phyloP scores from a whole-genome alignment of 2,113 vertebrate genomes.

The Cygnus atratus region DNA sequence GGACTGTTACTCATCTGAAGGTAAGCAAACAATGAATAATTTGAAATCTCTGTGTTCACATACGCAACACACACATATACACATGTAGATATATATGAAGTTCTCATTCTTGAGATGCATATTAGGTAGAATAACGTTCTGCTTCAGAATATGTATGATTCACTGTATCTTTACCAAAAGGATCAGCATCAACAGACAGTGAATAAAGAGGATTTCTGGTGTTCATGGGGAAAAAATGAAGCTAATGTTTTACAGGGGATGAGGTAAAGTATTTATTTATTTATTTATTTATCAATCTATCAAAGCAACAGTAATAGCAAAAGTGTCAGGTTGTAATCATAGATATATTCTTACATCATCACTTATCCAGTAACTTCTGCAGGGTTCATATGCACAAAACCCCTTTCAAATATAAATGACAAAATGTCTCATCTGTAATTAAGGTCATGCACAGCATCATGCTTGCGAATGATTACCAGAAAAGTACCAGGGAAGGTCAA shows the following conservation, averaged over 20 bases:
- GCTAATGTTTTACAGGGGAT: background rate
- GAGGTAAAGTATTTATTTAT: background rate
- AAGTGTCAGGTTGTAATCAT: background rate
- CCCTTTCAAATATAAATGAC: background rate
- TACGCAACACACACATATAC: background rate
- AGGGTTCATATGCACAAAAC: background rate
- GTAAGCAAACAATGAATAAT: background rate
- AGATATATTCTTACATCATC: background rate
- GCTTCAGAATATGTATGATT: background rate
- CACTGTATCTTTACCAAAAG: background rate
- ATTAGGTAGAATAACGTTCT: background rate
- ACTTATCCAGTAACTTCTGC: background rate
- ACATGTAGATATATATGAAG: background rate
- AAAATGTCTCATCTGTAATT: background rate
- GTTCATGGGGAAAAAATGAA: background rate
- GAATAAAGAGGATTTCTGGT: background rate
- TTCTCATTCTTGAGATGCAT: background rate
- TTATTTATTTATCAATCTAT: background rate
- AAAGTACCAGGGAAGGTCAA: slow-evolving; percentile 9
- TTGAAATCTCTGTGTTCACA: background rate
- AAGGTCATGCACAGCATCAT: background rate
- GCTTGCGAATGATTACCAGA: background rate
- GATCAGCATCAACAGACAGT: background rate
- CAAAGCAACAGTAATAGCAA: background rate
- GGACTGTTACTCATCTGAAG: background rate